These are phyloP conservation scores for Myotis yumanensis DNA, from an alignment of 2,113 vertebrate genomes.

Conservation along the genomic window DNA sequence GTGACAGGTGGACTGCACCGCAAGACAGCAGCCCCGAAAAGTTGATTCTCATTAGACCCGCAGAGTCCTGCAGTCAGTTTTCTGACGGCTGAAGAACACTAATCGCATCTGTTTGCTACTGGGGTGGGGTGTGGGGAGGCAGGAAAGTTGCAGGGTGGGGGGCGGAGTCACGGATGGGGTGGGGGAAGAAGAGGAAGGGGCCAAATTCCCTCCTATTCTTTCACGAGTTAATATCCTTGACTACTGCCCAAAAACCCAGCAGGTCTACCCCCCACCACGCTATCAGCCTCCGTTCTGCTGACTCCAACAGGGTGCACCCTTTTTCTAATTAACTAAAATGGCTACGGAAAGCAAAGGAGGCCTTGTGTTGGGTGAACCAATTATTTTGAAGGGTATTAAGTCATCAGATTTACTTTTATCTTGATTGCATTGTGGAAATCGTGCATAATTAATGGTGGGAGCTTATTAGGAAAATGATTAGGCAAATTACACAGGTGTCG, in stretches of 20 bases:
- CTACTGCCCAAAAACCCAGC: slow-evolving; percentile 89
- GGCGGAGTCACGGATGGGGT: slow-evolving; percentile 24
- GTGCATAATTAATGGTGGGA: slow-evolving; percentile 99
- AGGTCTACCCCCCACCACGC: slow-evolving; percentile 87
- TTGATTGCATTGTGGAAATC: slow-evolving; percentile 99
- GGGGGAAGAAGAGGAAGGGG: slow-evolving; percentile 8
- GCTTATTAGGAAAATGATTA: slow-evolving; percentile 99
- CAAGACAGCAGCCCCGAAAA: slow-evolving; percentile 91
- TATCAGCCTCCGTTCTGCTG: slow-evolving; percentile 86
- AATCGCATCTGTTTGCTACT: slow-evolving; percentile 90
- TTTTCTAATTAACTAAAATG: slow-evolving; percentile 89
- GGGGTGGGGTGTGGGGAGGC: slow-evolving; percentile 70
- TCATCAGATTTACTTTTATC: slow-evolving; percentile 99
- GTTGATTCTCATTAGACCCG: slow-evolving; percentile 93
- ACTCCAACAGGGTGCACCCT: slow-evolving; percentile 89
- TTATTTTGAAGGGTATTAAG: slow-evolving; percentile 99
- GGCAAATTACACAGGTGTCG: slow-evolving; percentile 99
- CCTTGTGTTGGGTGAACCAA: slow-evolving; percentile 94
- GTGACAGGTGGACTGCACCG: slow-evolving; percentile 92
- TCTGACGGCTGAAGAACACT: slow-evolving; percentile 88
- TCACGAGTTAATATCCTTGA: slow-evolving; percentile 89
- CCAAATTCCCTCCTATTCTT: slow-evolving; percentile 77
- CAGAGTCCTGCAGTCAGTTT: slow-evolving; percentile 90
- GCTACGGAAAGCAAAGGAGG: slow-evolving; percentile 89
- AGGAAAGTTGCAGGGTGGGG: slow-evolving; percentile 20